These are phyloP conservation scores for Xenops minutus DNA, from an alignment of 2,797 vertebrate genomes.

Conservation along the genomic window DNA sequence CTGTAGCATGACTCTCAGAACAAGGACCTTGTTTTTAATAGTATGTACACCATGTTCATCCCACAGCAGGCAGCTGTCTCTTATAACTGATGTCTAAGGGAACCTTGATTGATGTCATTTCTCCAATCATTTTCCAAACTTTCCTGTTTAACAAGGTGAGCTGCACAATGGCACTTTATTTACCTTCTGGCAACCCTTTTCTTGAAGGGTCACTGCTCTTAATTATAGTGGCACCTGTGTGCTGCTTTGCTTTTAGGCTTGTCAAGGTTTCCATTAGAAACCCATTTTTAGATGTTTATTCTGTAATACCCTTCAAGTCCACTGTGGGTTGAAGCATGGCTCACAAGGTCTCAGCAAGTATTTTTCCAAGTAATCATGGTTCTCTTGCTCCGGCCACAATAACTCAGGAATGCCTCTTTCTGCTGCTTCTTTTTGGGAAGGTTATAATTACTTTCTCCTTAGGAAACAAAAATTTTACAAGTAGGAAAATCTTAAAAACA, in stretches of 20 bases:
- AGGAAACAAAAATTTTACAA: neutral
- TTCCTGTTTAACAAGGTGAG: slow-evolving; percentile 39
- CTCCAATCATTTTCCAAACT: slow-evolving; percentile 44
- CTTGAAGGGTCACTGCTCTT: slow-evolving; percentile 39
- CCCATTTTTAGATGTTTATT: neutral
- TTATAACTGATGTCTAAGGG: slow-evolving; percentile 31
- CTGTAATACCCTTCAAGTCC: slow-evolving; percentile 6
- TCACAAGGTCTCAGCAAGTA: neutral
- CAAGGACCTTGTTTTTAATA: slow-evolving; percentile 2
- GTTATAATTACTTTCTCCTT: neutral
- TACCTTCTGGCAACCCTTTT: slow-evolving; percentile 26
- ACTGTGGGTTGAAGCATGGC: neutral
- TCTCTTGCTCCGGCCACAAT: neutral
- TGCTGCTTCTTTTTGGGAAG: neutral
- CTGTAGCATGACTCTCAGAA: neutral
- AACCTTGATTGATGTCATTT: slow-evolving; percentile 39
- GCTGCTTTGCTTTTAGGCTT: slow-evolving; percentile 16
- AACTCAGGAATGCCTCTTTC: neutral
- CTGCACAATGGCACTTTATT: slow-evolving; percentile 37
- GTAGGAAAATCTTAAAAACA: neutral
- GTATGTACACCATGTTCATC: neutral
- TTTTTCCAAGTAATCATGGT: neutral
- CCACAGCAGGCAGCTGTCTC: slow-evolving; percentile 42
- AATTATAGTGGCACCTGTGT: slow-evolving; percentile 42
- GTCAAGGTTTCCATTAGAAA: slow-evolving; percentile 28